Base-by-base conservation (phyloP, 2,888 invertebrate species). In the Pterostichus niger region DNA sequence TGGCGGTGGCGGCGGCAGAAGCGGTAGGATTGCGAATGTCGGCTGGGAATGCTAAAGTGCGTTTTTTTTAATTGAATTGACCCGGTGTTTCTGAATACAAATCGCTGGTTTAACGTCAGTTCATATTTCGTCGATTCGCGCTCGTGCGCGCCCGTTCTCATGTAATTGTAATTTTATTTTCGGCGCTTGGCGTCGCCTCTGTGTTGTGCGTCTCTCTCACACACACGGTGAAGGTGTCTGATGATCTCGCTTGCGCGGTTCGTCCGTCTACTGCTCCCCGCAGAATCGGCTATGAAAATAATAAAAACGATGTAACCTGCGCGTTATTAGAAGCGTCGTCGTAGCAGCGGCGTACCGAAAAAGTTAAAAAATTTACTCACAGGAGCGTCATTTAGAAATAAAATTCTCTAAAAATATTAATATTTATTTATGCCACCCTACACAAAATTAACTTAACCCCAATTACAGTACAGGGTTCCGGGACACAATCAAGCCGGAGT, bases 61-160 rank as follows among this genome's bases (percentile, higher is more conserved):
- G 84, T 84, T 81, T 84, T 71, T 24, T 84, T 84, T 84, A 84
- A 84, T 84, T 84, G 84, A 84, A 84, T 84, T 84, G 84, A 81
- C 84, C 81, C 76, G 77, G 77, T 84, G 84, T 80, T 75, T 76
- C 81, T 75, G 84, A 80, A 84, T 84, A 84, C 84, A 84, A 84
- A 84, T 84, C 80, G 84, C 81, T 52, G 31, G 44, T 79, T 84
- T 84, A 76, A 80, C 76, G 81, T 84, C 84, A 84, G 83, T 83
- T 83, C 83, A 83, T 83, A 83, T 83, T 83, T 83, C 31, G 83
- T 83, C 83, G 83, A 83, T 83, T 83, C 52, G 83, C 76, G 54
- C 40, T 83, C 83, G 83, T 83, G 83, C 83, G 68, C 61, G 77
- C 54, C 44, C 77, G 76, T 64, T 64, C 76, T 49, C 64, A 64